Base-by-base conservation (phyloP, 2,888 invertebrate species). In the Heteromyza rotundicornis region DNA sequence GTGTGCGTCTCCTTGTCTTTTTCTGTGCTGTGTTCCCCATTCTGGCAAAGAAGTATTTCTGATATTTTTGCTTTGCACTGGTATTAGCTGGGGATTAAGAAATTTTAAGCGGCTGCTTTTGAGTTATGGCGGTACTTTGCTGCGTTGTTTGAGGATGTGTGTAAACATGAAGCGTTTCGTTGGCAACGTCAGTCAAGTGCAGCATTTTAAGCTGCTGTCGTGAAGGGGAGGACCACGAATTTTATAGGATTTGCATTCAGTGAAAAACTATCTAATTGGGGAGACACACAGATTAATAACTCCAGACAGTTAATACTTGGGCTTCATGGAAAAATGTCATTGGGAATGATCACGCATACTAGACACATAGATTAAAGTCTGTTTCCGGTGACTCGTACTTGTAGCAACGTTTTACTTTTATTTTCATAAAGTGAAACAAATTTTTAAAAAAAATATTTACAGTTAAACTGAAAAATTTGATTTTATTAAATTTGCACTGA, bases 111-210 rank as follows among this genome's bases (percentile, higher is more conserved):
- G 10, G 40, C 40, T 40, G 27, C 27, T 27, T 7, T 5, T 27
- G 27, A 27, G 27, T 27, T 27, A 27, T 27, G 27, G 40, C 2
- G 40, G 40, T 40, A 8, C 5, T 32, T 32, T 5, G 27, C 27
- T n/a, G 40, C 20, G 47, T n/a, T n/a, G n/a, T n/a, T n/a, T 5
- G 47, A 47, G n/a, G n/a, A 47, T 47, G 47, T 19, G 47, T 47
- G 47, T 47, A 47, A 47, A 19, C 14, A 47, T 47, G 47, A 17
- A 5, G 17, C 47, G 20, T 17, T 17, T 19, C 47, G 20, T 47
- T 47, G 47, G 10, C 5, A 14, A 2, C 14, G 47, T 14, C 2
- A 19, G 19, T 47, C 47, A 47, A 47, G 47, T 47, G 47, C 17
- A 47, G 20, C 47, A 40, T 40, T 40, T 40, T 40, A 12, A 40